These are phyloP conservation scores for Garra rufa DNA, from an alignment of 2,113 vertebrate species.

Conservation along the genomic window DNA sequence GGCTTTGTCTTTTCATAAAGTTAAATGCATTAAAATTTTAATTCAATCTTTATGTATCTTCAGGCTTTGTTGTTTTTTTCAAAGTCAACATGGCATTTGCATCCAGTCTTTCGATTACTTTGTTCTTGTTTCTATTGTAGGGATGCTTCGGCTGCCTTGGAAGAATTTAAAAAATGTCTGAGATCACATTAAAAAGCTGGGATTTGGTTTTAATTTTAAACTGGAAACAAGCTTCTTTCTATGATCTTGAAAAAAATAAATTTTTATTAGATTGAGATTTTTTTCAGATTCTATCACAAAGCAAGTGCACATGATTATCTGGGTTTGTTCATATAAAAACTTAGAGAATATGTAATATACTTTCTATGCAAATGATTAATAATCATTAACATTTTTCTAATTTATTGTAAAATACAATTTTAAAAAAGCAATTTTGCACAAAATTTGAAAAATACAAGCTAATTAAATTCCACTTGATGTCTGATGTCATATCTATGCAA, in stretches of 20 bases:
- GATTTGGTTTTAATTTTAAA: not conserved
- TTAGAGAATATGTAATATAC: too few species aligned
- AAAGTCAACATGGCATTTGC: constrained; percentile 1
- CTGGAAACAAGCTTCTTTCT: not conserved
- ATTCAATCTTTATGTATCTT: not conserved
- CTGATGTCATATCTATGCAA: too few species aligned
- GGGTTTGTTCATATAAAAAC: too few species aligned
- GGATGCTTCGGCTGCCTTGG: not conserved
- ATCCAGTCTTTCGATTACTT: not conserved
- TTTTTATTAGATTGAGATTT: too few species aligned
- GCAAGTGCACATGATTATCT: too few species aligned
- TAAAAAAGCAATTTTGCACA: too few species aligned
- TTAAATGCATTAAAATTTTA: not conserved
- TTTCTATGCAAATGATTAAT: too few species aligned
- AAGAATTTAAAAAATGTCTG: not conserved
- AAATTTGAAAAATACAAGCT: too few species aligned
- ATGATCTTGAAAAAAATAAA: not conserved
- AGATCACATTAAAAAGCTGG: not conserved
- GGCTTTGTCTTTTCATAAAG: not conserved
- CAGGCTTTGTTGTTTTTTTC: not conserved
- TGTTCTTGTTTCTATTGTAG: not conserved
- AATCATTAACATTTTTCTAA: too few species aligned
- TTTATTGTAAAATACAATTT: too few species aligned
- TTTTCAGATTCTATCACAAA: too few species aligned
- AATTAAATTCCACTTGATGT: too few species aligned